Evolutionary conservation across 1,140 invertebrate species (phyloP).

Genomic region (Psix sp.): DNA sequence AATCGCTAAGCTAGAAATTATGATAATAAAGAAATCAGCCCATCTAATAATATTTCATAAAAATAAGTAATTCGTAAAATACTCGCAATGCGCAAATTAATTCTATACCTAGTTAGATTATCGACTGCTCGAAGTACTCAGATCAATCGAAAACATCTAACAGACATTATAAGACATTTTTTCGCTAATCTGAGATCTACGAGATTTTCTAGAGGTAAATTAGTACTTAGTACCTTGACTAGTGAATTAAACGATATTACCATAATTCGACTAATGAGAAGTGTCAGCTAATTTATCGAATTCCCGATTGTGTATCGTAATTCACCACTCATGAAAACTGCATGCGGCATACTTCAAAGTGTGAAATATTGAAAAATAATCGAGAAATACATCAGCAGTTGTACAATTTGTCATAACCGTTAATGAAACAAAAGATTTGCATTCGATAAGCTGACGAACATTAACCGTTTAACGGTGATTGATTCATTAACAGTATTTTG

Average conservation of each 20-base stretch:
- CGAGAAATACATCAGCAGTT: constrained; percentile 38
- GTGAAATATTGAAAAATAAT: constrained; percentile 48
- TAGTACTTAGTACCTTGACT: constrained; percentile 28
- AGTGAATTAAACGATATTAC: constrained; percentile 21
- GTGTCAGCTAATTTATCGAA: too few species aligned
- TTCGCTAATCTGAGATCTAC: constrained; percentile 34
- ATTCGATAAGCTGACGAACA: background rate
- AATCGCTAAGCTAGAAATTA: constrained; percentile 10
- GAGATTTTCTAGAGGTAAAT: constrained; percentile 8
- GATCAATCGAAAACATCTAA: constrained; percentile 24
- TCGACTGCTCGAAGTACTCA: constrained; percentile 32
- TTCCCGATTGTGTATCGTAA: constrained; percentile 37
- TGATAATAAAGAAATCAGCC: constrained; percentile 9
- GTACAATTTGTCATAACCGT: constrained; percentile 30
- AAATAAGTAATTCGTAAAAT: constrained; percentile 12
- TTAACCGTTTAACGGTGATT: background rate
- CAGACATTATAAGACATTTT: background rate
- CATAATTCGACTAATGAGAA: background rate
- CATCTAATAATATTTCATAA: constrained; percentile 19
- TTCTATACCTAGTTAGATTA: constrained; percentile 31
- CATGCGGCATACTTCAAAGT: constrained; percentile 55
- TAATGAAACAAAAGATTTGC: constrained; percentile 34
- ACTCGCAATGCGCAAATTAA: constrained; percentile 14
- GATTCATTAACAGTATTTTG: constrained; percentile 37
- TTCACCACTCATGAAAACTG: constrained; percentile 40